Percentiles rank a stretch among this genome's conserved stretches.
phyloP scores from a whole-genome alignment of 2,888 invertebrate genomes.

The Lasius fuliginosus region DNA sequence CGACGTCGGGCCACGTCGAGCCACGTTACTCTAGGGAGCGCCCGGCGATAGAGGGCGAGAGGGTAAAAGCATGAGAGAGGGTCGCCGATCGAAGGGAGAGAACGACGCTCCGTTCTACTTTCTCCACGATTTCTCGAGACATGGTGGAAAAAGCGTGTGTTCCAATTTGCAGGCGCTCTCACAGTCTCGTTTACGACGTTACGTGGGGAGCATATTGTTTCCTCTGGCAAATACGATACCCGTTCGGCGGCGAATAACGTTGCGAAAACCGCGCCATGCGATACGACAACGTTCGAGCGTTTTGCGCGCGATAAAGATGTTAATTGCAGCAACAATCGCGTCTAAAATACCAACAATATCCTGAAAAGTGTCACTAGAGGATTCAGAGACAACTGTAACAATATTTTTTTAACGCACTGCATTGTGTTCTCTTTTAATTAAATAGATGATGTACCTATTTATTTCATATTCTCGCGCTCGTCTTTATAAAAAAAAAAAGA shows the following conservation, averaged over 20 bases:
- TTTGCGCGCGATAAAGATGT: not conserved
- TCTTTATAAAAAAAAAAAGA: slow-evolving; percentile 46
- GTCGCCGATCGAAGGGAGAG: slow-evolving; percentile 63
- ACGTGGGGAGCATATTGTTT: slow-evolving; percentile 69
- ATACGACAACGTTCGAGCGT: not conserved
- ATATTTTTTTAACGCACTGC: not conserved
- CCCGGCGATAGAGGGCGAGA: not conserved
- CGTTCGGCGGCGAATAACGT: slow-evolving; percentile 36
- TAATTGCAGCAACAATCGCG: slow-evolving; percentile 5
- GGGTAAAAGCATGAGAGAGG: slow-evolving; percentile 48
- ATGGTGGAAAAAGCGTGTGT: slow-evolving; percentile 59
- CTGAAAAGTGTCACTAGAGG: not conserved
- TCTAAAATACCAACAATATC: not conserved
- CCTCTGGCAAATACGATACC: slow-evolving; percentile 31
- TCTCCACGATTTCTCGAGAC: slow-evolving; percentile 56
- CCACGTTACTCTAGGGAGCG: not conserved
- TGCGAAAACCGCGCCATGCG: not conserved
- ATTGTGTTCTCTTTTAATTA: not conserved
- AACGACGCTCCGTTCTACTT: slow-evolving; percentile 45
- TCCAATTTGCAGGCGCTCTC: slow-evolving; percentile 69
- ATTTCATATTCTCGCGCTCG: not conserved
- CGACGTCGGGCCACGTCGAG: slow-evolving; percentile 34
- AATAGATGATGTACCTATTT: not conserved
- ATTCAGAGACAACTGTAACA: not conserved
- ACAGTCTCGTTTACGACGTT: slow-evolving; percentile 70